Evolutionary conservation across 2,797 vertebrate species (phyloP), one percentile per base, ranked within the genome.

Genomic region (Tapera naevia): DNA sequence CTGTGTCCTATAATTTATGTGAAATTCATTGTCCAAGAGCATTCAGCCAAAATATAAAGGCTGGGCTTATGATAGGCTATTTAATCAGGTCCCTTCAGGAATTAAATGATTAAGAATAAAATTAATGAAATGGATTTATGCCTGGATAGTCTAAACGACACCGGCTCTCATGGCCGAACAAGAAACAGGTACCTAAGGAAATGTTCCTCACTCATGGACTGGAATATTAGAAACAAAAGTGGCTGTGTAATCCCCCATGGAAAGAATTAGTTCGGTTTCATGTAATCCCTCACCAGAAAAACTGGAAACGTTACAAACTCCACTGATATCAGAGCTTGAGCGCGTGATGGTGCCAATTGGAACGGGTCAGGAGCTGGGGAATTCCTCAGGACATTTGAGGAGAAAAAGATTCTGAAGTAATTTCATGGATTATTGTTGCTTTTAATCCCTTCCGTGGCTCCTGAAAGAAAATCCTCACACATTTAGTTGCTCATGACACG

Each of bases 241-340:
- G 33, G 51, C 62, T 85, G 73, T 80, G 93, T 71, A 79, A 93
- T 87, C 67, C 92, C 57, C 41, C 23, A 10, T 5, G 64, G 95
- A 93, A 85, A 86, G 71, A 88, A 76, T 48, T 72, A 87, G 76
- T 94, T 83, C 2, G 48, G 82, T 89, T 96, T 88, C 64, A 46
- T 46, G 73, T 79, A 92, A 94, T 88, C 81, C 78, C 86, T 80
- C 88, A 50, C 45, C 82, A 95, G 96, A 96, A 90, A 74, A 30
- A 46, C 6, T 92, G 95, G 91, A 85, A 64, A 53, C 60, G 7
- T 22, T 64, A 80, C 93, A 92, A 78, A 56, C 82, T 78, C 23
- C 5, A 13, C 37, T 73, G 53, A 50, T 48, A 57, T 19, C 60
- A 39, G 70, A 81, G 80, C 86, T 91, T n/a, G 1, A 30, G 61